Conservation (phyloP, 1,140 invertebrate species). For the Calosoma granatense region DNA sequence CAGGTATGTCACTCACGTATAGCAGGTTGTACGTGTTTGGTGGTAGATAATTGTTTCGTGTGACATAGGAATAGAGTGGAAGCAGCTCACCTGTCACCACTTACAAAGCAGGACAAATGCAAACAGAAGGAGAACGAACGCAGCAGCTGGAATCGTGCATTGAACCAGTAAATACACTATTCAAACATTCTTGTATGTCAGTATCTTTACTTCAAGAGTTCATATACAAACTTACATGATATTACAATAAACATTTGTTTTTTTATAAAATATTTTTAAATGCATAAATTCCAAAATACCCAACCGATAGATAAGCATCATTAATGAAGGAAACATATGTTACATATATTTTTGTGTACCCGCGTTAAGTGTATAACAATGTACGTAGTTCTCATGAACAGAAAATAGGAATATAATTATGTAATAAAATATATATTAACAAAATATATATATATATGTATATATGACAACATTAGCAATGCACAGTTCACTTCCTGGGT, state of each 20-base stretch:
- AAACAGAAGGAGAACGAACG: slow-evolving; percentile 24
- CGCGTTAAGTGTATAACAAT: not conserved
- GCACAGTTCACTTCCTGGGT: slow-evolving; percentile 55
- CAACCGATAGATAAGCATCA: not conserved
- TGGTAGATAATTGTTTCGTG: not conserved
- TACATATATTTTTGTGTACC: not conserved
- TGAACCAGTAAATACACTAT: not conserved
- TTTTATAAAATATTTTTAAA: slow-evolving; percentile 2
- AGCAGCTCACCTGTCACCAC: slow-evolving; percentile 36
- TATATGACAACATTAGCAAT: slow-evolving; percentile 2
- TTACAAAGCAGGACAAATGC: slow-evolving; percentile 33
- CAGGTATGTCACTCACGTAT: slow-evolving; percentile 29
- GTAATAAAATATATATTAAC: not conserved
- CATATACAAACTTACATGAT: not conserved
- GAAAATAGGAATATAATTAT: slow-evolving; percentile 3
- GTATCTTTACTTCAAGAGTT: not conserved
- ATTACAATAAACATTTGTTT: not conserved
- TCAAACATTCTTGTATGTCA: not conserved
- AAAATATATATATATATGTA: not conserved
- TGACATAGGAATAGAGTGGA: slow-evolving; percentile 36
- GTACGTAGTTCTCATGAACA: not conserved
- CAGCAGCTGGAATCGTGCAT: slow-evolving; percentile 12
- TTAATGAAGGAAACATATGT: not conserved
- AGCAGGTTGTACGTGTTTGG: no score
- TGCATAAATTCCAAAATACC: not conserved